Percentiles rank a stretch among this genome's conserved stretches.
phyloP scores from a whole-genome alignment of 1,140 invertebrate species.

The Pseudomyrmex flavicornis region DNA sequence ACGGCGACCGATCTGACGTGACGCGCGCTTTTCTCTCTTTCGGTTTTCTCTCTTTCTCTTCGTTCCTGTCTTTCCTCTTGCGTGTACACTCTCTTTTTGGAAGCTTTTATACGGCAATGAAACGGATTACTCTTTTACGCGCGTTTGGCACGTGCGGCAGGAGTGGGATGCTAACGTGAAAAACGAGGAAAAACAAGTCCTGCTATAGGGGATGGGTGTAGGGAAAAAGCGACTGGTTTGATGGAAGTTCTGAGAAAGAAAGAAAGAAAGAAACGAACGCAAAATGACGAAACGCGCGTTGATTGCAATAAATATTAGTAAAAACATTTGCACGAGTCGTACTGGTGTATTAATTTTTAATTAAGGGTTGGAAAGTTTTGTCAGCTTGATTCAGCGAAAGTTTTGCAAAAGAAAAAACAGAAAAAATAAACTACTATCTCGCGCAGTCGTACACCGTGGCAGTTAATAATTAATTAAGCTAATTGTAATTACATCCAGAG shows the following conservation, averaged over 20 bases:
- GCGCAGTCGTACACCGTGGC: slow-evolving; percentile 4
- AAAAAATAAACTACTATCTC: not conserved
- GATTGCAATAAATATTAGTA: not conserved
- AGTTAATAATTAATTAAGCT: slow-evolving; percentile 63
- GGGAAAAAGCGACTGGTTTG: slow-evolving; percentile 2
- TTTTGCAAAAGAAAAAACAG: not conserved
- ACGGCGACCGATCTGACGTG: slow-evolving; percentile 70
- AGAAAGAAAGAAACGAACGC: too few relatives aligned
- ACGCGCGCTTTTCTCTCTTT: slow-evolving; percentile 36
- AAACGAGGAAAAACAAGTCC: slow-evolving; percentile 18
- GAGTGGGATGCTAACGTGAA: slow-evolving; percentile 13
- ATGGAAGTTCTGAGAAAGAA: not conserved
- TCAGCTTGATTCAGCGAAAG: not conserved
- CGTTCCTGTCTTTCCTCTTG: not conserved
- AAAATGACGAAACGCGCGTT: too few relatives aligned
- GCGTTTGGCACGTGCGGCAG: slow-evolving; percentile 48
- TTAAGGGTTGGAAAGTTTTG: not conserved
- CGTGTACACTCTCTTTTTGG: not conserved
- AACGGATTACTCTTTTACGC: slow-evolving; percentile 73
- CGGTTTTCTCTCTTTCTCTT: not conserved
- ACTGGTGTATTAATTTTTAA: slow-evolving; percentile 7
- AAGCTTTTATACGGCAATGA: slow-evolving; percentile 72
- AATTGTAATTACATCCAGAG: slow-evolving; percentile 56
- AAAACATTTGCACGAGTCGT: not conserved
- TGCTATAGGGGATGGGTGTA: not conserved